Percentiles rank a stretch among this genome's conserved stretches.
Evolutionary conservation across 2,797 vertebrate genomes (phyloP).

Genomic region (Dendrocincla tyrannina): DNA sequence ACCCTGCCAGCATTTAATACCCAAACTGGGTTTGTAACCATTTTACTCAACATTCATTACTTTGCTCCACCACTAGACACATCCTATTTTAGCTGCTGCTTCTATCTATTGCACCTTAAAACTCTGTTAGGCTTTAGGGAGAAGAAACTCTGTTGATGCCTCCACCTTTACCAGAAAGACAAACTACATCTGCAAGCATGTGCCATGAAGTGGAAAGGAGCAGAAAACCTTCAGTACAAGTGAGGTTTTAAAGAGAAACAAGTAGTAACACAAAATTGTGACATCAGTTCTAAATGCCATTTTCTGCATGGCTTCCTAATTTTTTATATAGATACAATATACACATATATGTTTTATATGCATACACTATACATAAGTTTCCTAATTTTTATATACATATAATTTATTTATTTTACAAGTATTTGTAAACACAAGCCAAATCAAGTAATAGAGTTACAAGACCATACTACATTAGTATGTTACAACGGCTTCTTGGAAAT

Average conservation of each 20-base stretch:
- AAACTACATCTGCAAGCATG: background rate
- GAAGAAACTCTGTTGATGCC: background rate
- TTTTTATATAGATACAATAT: background rate
- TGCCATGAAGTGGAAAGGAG: accelerated
- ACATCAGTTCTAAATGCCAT: background rate
- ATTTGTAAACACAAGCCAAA: background rate
- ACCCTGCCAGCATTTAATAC: background rate
- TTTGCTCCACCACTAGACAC: background rate
- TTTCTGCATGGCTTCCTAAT: background rate
- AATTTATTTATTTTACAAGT: background rate
- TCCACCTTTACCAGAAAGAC: background rate
- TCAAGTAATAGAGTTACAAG: background rate
- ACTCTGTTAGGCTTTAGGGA: background rate
- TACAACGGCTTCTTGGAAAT: background rate
- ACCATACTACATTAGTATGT: background rate
- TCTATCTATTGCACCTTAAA: background rate
- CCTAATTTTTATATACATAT: background rate
- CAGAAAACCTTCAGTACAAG: background rate
- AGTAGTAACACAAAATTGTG: background rate
- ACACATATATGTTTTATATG: background rate
- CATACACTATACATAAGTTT: background rate
- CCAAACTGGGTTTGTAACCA: background rate
- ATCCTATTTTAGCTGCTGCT: background rate
- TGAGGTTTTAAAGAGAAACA: background rate
- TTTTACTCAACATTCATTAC: background rate